Evolutionary conservation across 2,888 invertebrate species (phyloP).

Genomic region (Alentia gelatinosa): DNA sequence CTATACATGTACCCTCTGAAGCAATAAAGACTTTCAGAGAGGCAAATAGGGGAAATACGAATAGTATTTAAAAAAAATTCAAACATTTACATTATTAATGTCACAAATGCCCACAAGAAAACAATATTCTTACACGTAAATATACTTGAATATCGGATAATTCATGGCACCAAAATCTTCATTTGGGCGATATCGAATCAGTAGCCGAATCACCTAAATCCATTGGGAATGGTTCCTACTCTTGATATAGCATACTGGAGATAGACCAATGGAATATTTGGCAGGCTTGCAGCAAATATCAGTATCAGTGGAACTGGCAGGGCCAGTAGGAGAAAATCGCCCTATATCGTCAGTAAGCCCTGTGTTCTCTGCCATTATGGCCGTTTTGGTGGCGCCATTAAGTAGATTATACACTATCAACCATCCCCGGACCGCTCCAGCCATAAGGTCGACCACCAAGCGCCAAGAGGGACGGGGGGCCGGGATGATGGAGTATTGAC

Average conservation of each 20-base stretch:
- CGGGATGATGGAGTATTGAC: neutral
- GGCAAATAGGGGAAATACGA: too few species aligned
- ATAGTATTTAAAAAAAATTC: too few species aligned
- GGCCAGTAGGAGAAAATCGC: neutral
- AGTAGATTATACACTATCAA: constrained; percentile 22
- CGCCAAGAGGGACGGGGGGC: neutral
- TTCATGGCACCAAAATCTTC: too few species aligned
- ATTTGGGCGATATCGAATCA: too few species aligned
- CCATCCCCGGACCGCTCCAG: neutral
- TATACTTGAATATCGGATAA: too few species aligned
- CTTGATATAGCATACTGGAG: neutral
- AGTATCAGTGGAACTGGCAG: neutral
- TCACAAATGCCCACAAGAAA: too few species aligned
- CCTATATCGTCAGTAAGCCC: neutral
- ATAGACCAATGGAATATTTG: neutral
- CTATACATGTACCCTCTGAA: neutral
- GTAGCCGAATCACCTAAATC: too few species aligned
- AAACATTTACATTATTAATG: too few species aligned
- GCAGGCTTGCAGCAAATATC: neutral
- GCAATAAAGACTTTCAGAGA: neutral
- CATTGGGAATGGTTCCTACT: too few species aligned
- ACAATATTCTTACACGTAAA: too few species aligned
- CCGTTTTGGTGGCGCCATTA: neutral
- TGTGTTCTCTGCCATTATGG: neutral
- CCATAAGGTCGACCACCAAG: neutral